These are phyloP conservation scores for Ips typographus DNA, from an alignment of 1,140 invertebrate genomes.

Conservation along the genomic window DNA sequence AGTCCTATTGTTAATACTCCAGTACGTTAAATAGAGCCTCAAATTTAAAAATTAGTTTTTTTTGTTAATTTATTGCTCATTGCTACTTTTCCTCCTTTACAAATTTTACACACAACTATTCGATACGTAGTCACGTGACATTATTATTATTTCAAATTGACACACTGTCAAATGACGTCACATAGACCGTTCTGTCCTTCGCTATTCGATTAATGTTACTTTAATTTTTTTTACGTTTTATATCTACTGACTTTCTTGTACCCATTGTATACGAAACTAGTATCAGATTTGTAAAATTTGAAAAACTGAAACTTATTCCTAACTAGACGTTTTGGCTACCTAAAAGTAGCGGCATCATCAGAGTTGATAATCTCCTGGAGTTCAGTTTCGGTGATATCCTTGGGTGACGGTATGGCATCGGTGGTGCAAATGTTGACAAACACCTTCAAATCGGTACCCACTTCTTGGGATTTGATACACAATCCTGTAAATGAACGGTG, in stretches of 20 bases:
- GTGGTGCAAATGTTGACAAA: conserved; percentile 81
- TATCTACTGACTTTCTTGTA: too few relatives aligned
- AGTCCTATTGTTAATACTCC: too few relatives aligned
- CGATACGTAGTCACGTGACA: too few relatives aligned
- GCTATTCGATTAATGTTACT: too few relatives aligned
- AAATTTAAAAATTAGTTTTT: conserved; percentile 11
- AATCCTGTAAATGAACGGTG: conserved; percentile 62
- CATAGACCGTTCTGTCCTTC: too few relatives aligned
- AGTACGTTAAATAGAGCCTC: neutral
- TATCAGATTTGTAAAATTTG: neutral
- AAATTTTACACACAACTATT: too few relatives aligned
- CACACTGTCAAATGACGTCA: too few relatives aligned
- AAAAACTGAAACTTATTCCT: neutral
- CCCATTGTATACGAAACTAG: neutral
- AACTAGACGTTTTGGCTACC: neutral
- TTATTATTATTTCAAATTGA: too few relatives aligned
- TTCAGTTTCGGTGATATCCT: conserved; percentile 77
- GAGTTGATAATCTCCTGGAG: conserved; percentile 70
- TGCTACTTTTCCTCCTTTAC: too few relatives aligned
- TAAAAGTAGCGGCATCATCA: conserved; percentile 68
- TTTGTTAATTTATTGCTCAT: neutral
- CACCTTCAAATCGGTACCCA: conserved; percentile 67
- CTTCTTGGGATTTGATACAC: conserved; percentile 78
- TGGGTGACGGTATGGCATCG: conserved; percentile 73
- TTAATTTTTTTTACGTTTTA: too few relatives aligned